Evolutionary conservation across 2,113 vertebrate species (phyloP).

Genomic region (Gambusia affinis): DNA sequence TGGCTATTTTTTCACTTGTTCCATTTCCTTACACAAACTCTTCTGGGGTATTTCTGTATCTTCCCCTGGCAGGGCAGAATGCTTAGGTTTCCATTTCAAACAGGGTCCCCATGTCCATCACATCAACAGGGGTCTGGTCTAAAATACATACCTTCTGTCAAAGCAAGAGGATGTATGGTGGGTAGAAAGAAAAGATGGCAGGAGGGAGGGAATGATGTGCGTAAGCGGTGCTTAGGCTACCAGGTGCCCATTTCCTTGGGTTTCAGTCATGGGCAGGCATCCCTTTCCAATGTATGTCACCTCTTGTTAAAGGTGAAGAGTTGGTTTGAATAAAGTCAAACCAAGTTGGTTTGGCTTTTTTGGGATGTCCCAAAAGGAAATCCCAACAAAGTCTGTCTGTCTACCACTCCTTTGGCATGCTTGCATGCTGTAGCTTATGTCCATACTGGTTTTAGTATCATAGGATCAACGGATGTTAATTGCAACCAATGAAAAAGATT

Average conservation of each 20-base stretch:
- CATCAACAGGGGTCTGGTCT: slow-evolving; percentile 76
- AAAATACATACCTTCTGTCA: slow-evolving; percentile 80
- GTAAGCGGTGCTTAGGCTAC: slow-evolving; percentile 66
- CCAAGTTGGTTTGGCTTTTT: slow-evolving; percentile 14
- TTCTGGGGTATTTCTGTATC: slow-evolving; percentile 71
- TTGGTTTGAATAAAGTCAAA: slow-evolving; percentile 61
- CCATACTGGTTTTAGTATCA: slow-evolving; percentile 32
- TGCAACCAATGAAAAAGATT: slow-evolving; percentile 50
- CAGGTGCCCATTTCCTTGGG: slow-evolving; percentile 54
- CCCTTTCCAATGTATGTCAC: slow-evolving; percentile 61
- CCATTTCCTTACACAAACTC: slow-evolving; percentile 69
- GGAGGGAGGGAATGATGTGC: slow-evolving; percentile 49
- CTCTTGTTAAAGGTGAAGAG: slow-evolving; percentile 64
- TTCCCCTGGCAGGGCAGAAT: slow-evolving; percentile 65
- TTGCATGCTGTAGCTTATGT: slow-evolving; percentile 31
- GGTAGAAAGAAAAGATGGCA: slow-evolving; percentile 48
- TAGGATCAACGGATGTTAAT: slow-evolving; percentile 57
- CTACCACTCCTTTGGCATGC: neutral
- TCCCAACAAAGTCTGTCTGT: slow-evolving; percentile 43
- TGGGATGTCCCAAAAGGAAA: slow-evolving; percentile 33
- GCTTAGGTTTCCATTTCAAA: slow-evolving; percentile 82
- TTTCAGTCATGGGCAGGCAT: slow-evolving; percentile 53
- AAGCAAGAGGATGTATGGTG: slow-evolving; percentile 46
- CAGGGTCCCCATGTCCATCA: slow-evolving; percentile 74
- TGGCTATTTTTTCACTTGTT: slow-evolving; percentile 70